Evolutionary conservation across 2,797 vertebrate species (phyloP).

Genomic region (Hemibagrus guttatus): DNA sequence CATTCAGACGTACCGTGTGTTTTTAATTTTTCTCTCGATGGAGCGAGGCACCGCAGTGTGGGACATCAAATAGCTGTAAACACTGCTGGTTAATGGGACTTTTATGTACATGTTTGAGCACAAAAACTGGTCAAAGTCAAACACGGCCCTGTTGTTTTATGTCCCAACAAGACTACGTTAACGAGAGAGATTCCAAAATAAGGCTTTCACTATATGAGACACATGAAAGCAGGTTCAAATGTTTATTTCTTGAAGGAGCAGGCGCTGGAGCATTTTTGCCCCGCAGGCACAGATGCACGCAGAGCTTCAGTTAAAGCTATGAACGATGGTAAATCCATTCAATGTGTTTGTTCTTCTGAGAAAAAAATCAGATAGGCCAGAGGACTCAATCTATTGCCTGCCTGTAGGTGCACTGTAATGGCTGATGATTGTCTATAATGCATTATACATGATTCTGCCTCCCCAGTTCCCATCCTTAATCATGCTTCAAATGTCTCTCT

Average conservation of each 20-base stretch:
- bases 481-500: slow-evolving; percentile 54
- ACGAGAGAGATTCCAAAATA: slow-evolving; percentile 39
- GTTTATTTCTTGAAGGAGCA: slow-evolving; percentile 52
- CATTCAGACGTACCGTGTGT: slow-evolving; percentile 25
- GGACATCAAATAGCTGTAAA: slow-evolving; percentile 24
- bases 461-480: slow-evolving; percentile 47
- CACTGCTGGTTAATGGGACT: slow-evolving; percentile 13
- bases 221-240: slow-evolving; percentile 50
- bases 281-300: slow-evolving; percentile 52
- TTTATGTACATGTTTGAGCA: slow-evolving; percentile 22
- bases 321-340: slow-evolving; percentile 60
- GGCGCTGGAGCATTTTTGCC: slow-evolving; percentile 46
- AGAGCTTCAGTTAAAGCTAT: slow-evolving; percentile 55
- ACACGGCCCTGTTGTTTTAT: slow-evolving; percentile 45
- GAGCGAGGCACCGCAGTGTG: neutral
- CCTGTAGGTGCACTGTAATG: slow-evolving; percentile 61
- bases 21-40: slow-evolving; percentile 10
- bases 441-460: slow-evolving; percentile 60
- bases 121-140: slow-evolving; percentile 29
- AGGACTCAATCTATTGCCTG: slow-evolving; percentile 63
- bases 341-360: slow-evolving; percentile 62
- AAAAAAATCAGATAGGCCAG: slow-evolving; percentile 59
- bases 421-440: slow-evolving; percentile 63
- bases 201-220: slow-evolving; percentile 44
- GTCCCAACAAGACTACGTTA: slow-evolving; percentile 25